These are phyloP conservation scores for Teleopsis dalmanni DNA, from an alignment of 1,140 invertebrate genomes.

Conservation along the genomic window DNA sequence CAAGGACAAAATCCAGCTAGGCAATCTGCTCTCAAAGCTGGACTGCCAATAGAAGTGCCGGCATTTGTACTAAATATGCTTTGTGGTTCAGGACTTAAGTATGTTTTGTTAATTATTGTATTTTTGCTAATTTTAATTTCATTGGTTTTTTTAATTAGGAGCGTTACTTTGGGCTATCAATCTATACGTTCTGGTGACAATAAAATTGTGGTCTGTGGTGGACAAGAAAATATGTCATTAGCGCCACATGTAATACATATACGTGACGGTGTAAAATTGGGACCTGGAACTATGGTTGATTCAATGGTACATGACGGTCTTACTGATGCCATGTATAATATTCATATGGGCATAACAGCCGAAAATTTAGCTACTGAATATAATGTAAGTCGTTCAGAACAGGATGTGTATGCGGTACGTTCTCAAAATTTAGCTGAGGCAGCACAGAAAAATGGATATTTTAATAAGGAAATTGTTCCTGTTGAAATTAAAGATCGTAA, in stretches of 20 bases:
- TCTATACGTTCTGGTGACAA: conserved; percentile 64
- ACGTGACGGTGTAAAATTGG: conserved; percentile 63
- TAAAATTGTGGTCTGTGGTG: conserved; percentile 68
- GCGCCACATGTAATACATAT: conserved; percentile 64
- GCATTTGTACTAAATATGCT: conserved; percentile 76
- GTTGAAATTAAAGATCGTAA: conserved; percentile 51
- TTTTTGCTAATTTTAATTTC: not conserved
- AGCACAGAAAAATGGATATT: conserved; percentile 59
- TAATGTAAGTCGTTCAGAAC: conserved; percentile 60
- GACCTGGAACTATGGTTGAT: conserved; percentile 58
- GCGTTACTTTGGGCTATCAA: conserved; percentile 61
- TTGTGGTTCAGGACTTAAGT: conserved; percentile 81
- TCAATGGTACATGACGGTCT: conserved; percentile 71
- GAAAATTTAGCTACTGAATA: conserved; percentile 73
- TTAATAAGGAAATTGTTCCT: conserved; percentile 64
- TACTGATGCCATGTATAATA: conserved; percentile 68
- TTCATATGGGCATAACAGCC: conserved; percentile 81
- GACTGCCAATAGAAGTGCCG: conserved; percentile 65
- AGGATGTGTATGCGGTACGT: conserved; percentile 64
- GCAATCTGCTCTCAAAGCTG: conserved; percentile 70
- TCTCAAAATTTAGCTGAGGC: conserved; percentile 65
- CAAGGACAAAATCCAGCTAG: conserved; percentile 82
- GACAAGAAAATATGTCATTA: conserved; percentile 81
- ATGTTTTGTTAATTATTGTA: conserved; percentile 22
- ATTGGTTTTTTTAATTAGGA: conserved; percentile 43